Conservation (phyloP, 92 coral and sea anemone species). For the Epizoanthus fatuus region DNA sequence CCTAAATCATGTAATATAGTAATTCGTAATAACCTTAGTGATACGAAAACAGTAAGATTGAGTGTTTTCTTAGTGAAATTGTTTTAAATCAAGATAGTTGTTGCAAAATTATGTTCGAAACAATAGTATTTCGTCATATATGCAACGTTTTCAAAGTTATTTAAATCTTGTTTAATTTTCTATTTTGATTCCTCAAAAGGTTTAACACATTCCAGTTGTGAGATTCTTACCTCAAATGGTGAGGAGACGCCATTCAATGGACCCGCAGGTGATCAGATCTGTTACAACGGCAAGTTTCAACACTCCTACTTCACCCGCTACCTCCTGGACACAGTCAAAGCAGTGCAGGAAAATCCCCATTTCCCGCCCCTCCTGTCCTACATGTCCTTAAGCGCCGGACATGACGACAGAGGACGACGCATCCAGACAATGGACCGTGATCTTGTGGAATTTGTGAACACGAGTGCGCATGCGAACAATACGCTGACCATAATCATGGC, state of each 20-base stretch:
- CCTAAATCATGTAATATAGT: too few relatives aligned
- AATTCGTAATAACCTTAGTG: too few relatives aligned
- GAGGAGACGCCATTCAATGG: conserved; percentile 68
- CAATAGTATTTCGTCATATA: too few relatives aligned
- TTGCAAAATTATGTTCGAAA: too few relatives aligned
- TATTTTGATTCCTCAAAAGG: conserved; percentile 46
- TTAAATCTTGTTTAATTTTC: background rate
- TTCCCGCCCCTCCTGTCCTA: conserved; percentile 71
- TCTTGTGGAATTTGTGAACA: conserved; percentile 60
- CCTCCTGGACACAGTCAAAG: conserved; percentile 51
- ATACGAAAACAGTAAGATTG: too few relatives aligned
- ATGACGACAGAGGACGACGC: conserved; percentile 77
- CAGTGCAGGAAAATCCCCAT: conserved; percentile 43
- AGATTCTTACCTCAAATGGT: conserved; percentile 55
- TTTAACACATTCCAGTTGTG: conserved; percentile 88
- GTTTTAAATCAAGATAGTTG: too few relatives aligned
- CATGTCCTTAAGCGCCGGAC: conserved; percentile 78
- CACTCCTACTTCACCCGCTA: conserved; percentile 79
- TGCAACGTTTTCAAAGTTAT: background rate
- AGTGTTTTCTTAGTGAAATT: too few relatives aligned
- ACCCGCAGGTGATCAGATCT: conserved; percentile 72
- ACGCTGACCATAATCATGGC: conserved; percentile 82
- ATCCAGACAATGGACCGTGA: conserved; percentile 72
- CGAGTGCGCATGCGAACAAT: conserved; percentile 58
- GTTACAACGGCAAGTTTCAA: conserved; percentile 86